These are phyloP conservation scores for Blastobasis adustella DNA, from an alignment of 2,888 invertebrate genomes.

Conservation along the genomic window DNA sequence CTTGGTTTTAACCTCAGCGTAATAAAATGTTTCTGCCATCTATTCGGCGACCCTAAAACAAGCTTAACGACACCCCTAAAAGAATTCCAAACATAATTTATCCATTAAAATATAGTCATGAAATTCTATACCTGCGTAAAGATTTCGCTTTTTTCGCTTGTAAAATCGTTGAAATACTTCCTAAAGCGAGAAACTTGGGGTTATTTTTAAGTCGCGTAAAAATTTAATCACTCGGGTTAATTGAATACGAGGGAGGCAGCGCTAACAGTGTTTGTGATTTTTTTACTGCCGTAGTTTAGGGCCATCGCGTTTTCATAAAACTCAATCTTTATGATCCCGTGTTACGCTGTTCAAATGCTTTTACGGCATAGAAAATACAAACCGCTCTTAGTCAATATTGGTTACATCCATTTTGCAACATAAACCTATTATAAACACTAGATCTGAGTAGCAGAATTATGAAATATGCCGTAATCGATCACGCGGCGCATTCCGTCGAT, in stretches of 20 bases:
- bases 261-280: slow-evolving; percentile 25
- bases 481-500: slow-evolving; percentile 1
- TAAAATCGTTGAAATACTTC: slow-evolving; percentile 29
- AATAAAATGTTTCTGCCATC: not conserved
- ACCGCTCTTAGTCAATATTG: no score
- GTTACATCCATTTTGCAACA: no score
- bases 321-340: not conserved
- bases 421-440: no score
- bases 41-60: slow-evolving; percentile 10
- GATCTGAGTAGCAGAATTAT: no score
- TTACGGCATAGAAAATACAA: no score
- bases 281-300: slow-evolving; percentile 20
- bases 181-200: slow-evolving; percentile 11
- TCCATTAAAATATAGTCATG: slow-evolving; percentile 48
- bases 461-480: no score
- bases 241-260: slow-evolving; percentile 29
- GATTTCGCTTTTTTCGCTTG: slow-evolving; percentile 37
- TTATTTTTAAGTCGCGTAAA: slow-evolving; percentile 44
- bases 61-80: slow-evolving; percentile 27
- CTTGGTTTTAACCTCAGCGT: no score
- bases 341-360: no score
- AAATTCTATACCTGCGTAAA: slow-evolving; percentile 33
- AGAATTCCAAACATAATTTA: slow-evolving; percentile 45
- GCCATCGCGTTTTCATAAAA: slow-evolving; percentile 12
- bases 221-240: slow-evolving; percentile 43